Base-by-base conservation (phyloP, 2,797 vertebrate genomes). In the Microchirus variegatus region DNA sequence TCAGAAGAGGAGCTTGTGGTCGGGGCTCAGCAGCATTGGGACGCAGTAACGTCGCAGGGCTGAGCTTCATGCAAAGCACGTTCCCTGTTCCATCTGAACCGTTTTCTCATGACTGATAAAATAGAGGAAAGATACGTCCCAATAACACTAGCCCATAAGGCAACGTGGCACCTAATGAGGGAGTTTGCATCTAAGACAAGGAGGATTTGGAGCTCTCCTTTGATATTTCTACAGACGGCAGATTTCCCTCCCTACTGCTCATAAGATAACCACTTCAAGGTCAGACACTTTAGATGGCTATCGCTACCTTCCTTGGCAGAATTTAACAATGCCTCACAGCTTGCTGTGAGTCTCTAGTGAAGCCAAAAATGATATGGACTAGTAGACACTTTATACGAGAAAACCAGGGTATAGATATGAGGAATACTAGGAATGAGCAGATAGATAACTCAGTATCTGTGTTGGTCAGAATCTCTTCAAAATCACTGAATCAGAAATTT, bases 261-360 rank as follows among this genome's bases (percentile, higher is more conserved):
- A 87, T 73, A 71, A 78, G 83, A 86, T 88, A 90, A 90, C 84
- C 82, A 83, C 82, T 89, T 82, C 87, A 89, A 87, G 87, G 83
- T 88, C 86, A 86, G 75, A 72, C 62, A 80, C 78, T 88, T 87
- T 75, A 88, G 89, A 90, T 89, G 77, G 80, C 77, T 75, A 89
- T 87, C 82, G 15, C 81, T 63, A 70, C 65, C 60, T 70, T 80
- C 80, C 73, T 63, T 70, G 68, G 62, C 75, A 78, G 59, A 65
- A 75, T 80, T 85, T 80, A 83, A 89, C 82, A 81, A 82, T 78
- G 81, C 63, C 78, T 83, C 50, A 47, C 54, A 79, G 69, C 77
- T 65, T 48, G 65, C 65, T 75, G 62, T 51, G 70, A 57, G 50
- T 73, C 67, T 85, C 67, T 53, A 67, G 77, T 68, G 63, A 26